Base-by-base conservation (phyloP, 35 echinoderm and acorn worm species). In the Apostichopus japonicus region DNA sequence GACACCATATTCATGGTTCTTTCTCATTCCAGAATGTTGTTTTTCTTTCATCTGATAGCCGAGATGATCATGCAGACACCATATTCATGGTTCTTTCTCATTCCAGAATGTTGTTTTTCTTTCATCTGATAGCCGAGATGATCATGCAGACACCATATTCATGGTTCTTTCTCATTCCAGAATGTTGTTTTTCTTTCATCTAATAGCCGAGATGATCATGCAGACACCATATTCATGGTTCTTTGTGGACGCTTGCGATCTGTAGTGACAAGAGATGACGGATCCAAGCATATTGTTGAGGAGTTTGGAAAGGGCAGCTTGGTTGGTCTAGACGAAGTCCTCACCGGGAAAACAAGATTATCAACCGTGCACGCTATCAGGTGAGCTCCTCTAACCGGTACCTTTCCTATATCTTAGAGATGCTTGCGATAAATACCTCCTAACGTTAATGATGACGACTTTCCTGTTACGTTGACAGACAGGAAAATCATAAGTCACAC, bases 231-330 rank as follows among this genome's bases (percentile, higher is more conserved):
- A 5, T 98, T 94, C 86, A 98, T 98, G 17, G 92, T 98, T 70
- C 91, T 98, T 67, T 96, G 95, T 88, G 96, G 96, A 14, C 94
- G 96, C 55, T 83, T 98, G 63, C 79, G 96, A 55, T 98, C 96
- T 23, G 96, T 98, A 17, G 56, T 95, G 14, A 87, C 91, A 56
- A 86, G 92, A 55, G 90, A 92, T 8, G 80, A 79, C 51, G 96
- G 96, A 82, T 95, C 94, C 55, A 98, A 94, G 58, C 91, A 98
- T 82, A 93, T 98, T 58, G 71, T 95, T 65, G 96, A 94, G 73
- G 96, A 98, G 87, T 95, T 92, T 87, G 96, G 96, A n/a, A 75
- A 94, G n/a, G 96, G 96, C 4, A 94, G 95, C 56, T 86, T 98
- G 56, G 94, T 98, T 14, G 96, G 96, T 24, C 77, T 98, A n/a